A percentile compares a stretch with the other conserved stretches of the same genome.
Conservation (phyloP, 2,888 invertebrate genomes). For the Eupithecia exiguata region DNA sequence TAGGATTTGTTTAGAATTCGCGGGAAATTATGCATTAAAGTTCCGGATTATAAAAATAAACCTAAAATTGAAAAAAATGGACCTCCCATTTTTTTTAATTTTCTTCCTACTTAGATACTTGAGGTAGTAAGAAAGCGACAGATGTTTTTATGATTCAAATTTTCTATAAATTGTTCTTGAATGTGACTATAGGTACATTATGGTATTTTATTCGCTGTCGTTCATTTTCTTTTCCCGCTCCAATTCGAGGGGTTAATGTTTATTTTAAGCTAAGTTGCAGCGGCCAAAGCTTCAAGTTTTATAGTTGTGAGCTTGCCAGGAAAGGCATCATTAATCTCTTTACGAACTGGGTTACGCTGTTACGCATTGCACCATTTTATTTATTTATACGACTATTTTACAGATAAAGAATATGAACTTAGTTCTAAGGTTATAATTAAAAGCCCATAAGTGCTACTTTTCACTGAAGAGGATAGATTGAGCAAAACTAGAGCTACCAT, state of each 20-base stretch:
- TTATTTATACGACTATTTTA: neutral
- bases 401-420: neutral
- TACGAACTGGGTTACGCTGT: slow-evolving; percentile 3
- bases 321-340: slow-evolving; percentile 25
- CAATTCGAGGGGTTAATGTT: neutral
- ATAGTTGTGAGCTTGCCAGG: slow-evolving; percentile 27
- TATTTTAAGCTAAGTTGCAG: neutral
- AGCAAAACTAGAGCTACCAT: too few species aligned
- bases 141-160: neutral
- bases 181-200: neutral
- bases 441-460: neutral
- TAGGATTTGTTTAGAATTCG: too few species aligned
- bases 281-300: slow-evolving; percentile 5
- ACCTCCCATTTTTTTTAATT: too few species aligned
- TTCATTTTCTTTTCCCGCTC: neutral
- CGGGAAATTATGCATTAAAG: too few species aligned
- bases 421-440: neutral
- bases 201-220: neutral
- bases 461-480: too few species aligned
- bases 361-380: slow-evolving; percentile 28
- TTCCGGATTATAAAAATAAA: too few species aligned
- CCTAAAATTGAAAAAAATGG: too few species aligned
- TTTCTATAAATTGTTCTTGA: neutral
- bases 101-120: too few species aligned
- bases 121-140: neutral